Base-by-base conservation (phyloP, 2,797 vertebrate species). In the Sebastes oblongus region DNA sequence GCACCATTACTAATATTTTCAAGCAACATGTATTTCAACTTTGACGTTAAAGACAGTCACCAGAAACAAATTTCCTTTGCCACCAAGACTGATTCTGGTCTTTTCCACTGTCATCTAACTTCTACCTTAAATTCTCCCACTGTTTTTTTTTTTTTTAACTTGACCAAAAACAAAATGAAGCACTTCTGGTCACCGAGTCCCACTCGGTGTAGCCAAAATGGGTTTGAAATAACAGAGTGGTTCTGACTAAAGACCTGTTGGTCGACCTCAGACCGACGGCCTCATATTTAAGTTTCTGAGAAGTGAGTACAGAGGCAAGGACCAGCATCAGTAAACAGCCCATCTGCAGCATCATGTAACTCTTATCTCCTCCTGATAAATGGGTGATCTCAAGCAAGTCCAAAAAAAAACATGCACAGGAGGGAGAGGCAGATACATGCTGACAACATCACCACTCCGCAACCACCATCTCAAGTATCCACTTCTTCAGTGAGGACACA, bases 401-500 rank as follows among this genome's bases (percentile, higher is more conserved):
- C 58, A 58, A n/a, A 66, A 79, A 77, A 78, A 52, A 81, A 88
- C 83, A 83, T 8, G 55, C 70, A 71, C 78, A 79, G 77, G 66
- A 83, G 80, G 66, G 88, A 80, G 84, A 87, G 71, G 75, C 81
- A 89, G 81, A 91, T 66, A 92, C 91, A 94, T 32, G 91, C 90
- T 90, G 91, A 92, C 90, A 86, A 87, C 91, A 94, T 79, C 80
- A 72, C 82, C 85, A 88, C 78, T 72, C 85, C 20, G 64, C 88
- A 78, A 59, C 84, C 89, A 86, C 80, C 89, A 92, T 25, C 86
- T 75, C 84, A 77, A 87, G 82, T 77, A 79, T 85, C 90, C 86
- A 89, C 88, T 78, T 71, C 93, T 85, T 72, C 91, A 92, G 32
- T 81, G 87, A 93, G 89, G 93, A 94, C 91, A 93, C 90, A 92